phyloP scores from a whole-genome alignment of 2,888 invertebrate genomes.

The Patella depressa region DNA sequence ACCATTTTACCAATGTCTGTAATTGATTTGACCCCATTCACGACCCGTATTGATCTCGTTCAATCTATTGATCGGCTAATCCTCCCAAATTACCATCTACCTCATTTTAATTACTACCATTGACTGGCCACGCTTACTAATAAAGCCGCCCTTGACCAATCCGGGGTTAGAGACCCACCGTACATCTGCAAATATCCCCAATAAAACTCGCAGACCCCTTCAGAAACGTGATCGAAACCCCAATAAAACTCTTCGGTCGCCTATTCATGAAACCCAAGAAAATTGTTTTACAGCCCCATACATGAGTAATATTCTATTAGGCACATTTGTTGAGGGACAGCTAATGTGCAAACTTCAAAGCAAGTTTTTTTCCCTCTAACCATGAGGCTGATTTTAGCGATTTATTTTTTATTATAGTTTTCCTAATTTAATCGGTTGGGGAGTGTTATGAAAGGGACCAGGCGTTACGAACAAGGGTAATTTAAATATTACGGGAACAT shows the following conservation, averaged over 20 bases:
- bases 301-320: not conserved
- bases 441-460: no score
- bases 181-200: conserved; percentile 10
- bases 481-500: no score
- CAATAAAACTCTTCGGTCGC: not conserved
- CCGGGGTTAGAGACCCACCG: not conserved
- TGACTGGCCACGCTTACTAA: conserved; percentile 12
- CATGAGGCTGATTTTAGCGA: not conserved
- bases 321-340: not conserved
- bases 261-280: not conserved
- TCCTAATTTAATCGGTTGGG: no score
- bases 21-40: conserved; percentile 13
- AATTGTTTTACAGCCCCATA: conserved; percentile 5
- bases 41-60: conserved; percentile 5
- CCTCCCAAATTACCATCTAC: conserved; percentile 9
- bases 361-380: not conserved
- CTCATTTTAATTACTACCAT: conserved; percentile 10
- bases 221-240: conserved; percentile 4
- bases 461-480: no score
- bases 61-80: conserved; percentile 5
- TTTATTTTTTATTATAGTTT: no score
- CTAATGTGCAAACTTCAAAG: not conserved
- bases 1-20: not conserved
- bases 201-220: not conserved
- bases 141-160: conserved; percentile 9